Percentiles rank a stretch among this genome's conserved stretches.
These are phyloP conservation scores for Morpho deidamia DNA, from an alignment of 2,888 invertebrate genomes.

Conservation along the genomic window DNA sequence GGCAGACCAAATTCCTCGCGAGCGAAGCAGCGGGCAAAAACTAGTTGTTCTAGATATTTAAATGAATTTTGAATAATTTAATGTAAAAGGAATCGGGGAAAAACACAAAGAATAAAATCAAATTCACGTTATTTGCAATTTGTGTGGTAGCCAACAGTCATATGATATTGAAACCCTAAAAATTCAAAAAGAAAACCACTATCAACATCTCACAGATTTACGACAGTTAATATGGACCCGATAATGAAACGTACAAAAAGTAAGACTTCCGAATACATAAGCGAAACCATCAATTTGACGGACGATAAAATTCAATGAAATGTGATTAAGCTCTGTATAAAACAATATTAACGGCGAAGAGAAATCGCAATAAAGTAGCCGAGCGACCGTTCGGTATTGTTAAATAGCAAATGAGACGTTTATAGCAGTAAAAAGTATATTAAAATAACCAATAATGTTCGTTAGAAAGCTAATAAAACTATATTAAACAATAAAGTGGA, in stretches of 20 bases:
- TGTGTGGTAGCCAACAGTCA: no score
- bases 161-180: no score
- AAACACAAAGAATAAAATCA: no score
- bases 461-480: constrained; percentile 1
- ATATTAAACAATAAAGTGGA: background rate
- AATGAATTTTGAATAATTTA: no score
- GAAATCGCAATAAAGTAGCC: constrained; percentile 13
- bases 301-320: constrained; percentile 16
- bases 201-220: background rate
- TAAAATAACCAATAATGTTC: background rate
- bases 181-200: background rate
- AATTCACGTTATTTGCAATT: no score
- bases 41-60: no score
- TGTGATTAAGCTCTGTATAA: constrained; percentile 12
- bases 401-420: constrained; percentile 4
- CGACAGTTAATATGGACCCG: background rate
- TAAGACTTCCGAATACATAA: constrained; percentile 4
- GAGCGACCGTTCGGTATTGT: background rate
- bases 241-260: background rate
- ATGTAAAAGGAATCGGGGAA: no score
- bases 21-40: no score
- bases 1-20: no score
- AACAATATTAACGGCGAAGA: constrained; percentile 13
- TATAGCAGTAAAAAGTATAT: constrained; percentile 5
- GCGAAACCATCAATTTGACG: constrained; percentile 11